These are phyloP conservation scores for Cordylochernes scorpioides DNA, from an alignment of 2,888 invertebrate genomes.

Conservation along the genomic window DNA sequence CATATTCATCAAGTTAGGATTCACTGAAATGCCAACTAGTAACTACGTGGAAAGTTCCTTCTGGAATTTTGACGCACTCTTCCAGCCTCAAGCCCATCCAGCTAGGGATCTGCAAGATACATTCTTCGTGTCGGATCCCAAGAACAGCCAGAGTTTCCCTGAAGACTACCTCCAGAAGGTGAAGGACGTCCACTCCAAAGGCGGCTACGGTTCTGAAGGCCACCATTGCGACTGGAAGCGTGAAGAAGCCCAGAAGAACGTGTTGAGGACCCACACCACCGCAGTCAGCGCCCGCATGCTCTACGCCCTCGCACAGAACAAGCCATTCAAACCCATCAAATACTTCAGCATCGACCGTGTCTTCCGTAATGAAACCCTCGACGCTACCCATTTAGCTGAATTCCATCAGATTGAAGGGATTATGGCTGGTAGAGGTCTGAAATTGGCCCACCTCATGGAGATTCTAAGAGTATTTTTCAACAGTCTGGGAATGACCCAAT, in stretches of 20 bases:
- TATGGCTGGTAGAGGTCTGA: slow-evolving; percentile 62
- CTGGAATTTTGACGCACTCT: slow-evolving; percentile 98
- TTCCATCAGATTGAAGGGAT: slow-evolving; percentile 97
- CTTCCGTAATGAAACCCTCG: slow-evolving; percentile 90
- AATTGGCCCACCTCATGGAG: slow-evolving; percentile 68
- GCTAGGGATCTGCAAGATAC: slow-evolving; percentile 96
- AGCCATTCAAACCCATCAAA: slow-evolving; percentile 73
- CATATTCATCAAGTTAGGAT: slow-evolving; percentile 22
- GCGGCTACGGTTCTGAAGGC: slow-evolving; percentile 71
- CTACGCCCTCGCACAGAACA: slow-evolving; percentile 51
- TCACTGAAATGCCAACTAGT: slow-evolving; percentile 92
- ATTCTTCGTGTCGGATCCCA: slow-evolving; percentile 56
- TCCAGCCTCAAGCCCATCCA: slow-evolving; percentile 95
- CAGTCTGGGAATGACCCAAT: slow-evolving; percentile 58
- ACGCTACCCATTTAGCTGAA: slow-evolving; percentile 94
- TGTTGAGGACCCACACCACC: slow-evolving; percentile 89
- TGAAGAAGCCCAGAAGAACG: slow-evolving; percentile 80
- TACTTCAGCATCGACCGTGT: slow-evolving; percentile 96
- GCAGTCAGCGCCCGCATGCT: slow-evolving; percentile 87
- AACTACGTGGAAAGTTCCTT: slow-evolving; percentile 90
- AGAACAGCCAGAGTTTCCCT: slow-evolving; percentile 38
- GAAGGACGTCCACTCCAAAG: slow-evolving; percentile 58
- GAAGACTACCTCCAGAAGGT: slow-evolving; percentile 63
- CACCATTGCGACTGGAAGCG: slow-evolving; percentile 84
- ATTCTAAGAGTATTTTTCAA: slow-evolving; percentile 69